phyloP scores from a whole-genome alignment of 2,888 invertebrate species.

The Xestia sexstrigata region DNA sequence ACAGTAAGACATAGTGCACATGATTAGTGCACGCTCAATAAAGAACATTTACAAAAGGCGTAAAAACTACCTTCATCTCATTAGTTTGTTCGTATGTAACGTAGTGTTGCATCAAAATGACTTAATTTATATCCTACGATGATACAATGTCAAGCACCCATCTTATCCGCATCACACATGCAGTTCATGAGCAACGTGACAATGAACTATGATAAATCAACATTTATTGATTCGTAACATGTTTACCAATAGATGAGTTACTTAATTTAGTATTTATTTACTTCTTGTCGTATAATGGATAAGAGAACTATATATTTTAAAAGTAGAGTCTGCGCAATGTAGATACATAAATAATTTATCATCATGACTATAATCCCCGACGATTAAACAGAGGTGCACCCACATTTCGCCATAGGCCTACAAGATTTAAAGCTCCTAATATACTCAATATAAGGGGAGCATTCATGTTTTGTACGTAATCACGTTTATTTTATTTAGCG shows the following conservation, averaged over 20 bases:
- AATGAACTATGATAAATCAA: constrained; percentile 5
- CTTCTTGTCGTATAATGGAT: background rate
- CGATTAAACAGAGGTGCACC: too few relatives aligned
- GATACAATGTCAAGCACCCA: background rate
- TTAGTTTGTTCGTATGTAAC: background rate
- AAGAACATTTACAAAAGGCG: background rate
- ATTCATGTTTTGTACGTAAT: background rate
- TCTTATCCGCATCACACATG: constrained; percentile 5
- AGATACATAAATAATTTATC: background rate
- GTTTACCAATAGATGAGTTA: background rate
- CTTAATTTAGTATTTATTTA: background rate
- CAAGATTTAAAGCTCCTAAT: too few relatives aligned
- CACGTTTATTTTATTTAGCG: background rate
- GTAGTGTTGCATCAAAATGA: background rate
- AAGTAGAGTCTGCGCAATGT: background rate
- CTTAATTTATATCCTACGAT: background rate
- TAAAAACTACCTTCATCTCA: background rate
- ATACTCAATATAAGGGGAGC: background rate
- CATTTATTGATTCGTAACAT: background rate
- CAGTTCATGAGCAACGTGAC: constrained; percentile 14
- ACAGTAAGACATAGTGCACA: background rate
- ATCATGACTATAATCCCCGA: too few relatives aligned
- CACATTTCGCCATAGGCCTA: too few relatives aligned
- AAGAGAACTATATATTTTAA: background rate
- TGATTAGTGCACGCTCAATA: background rate